phyloP scores from a whole-genome alignment of 2,113 vertebrate genomes.

The cattle (Bos taurus) region ARS-UCD2.0 NC_037357.1:138010501-138011000 shows the following conservation, averaged over 20 bases:
- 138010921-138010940: neutral
- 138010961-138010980: neutral
- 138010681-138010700: neutral
- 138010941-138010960: neutral
- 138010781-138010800: neutral
- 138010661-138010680: neutral
- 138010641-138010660: neutral
- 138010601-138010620: neutral
- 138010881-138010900: neutral
- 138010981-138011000: neutral
- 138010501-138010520: neutral
- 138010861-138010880: rapidly evolving
- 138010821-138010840: too few relatives aligned
- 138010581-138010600: rapidly evolving
- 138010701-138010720: neutral
- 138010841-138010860: neutral
- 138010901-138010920: neutral
- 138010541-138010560: neutral
- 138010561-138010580: neutral
- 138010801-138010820: neutral
- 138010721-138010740: neutral
- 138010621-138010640: neutral
- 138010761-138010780: neutral
- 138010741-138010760: neutral
- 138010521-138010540: neutral